A percentile compares a stretch with the other conserved stretches of the same genome.
These are phyloP conservation scores for Zygaena filipendulae DNA, from an alignment of 2,888 invertebrate genomes.

Conservation along the genomic window DNA sequence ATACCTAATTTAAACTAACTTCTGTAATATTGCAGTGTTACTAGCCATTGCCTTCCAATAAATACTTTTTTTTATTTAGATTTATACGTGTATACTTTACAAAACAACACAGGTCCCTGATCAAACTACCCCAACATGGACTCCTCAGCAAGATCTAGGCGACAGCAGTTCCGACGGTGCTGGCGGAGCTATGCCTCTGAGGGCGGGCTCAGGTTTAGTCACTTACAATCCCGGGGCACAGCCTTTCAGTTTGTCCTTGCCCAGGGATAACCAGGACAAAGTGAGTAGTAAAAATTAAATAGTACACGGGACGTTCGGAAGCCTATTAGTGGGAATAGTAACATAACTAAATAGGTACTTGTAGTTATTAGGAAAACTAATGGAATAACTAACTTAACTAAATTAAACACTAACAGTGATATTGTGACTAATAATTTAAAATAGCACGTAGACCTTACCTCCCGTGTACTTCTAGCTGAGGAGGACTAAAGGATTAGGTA, in stretches of 20 bases:
- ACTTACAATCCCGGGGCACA: slow-evolving; percentile 64
- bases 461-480: slow-evolving; percentile 50
- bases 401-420: too few relatives aligned
- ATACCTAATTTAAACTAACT: too few relatives aligned
- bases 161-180: slow-evolving; percentile 68
- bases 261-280: slow-evolving; percentile 68
- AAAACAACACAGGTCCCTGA: slow-evolving; percentile 26
- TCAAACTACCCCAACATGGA: slow-evolving; percentile 69
- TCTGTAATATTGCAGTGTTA: too few relatives aligned
- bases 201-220: slow-evolving; percentile 24
- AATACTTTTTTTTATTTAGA: too few relatives aligned
- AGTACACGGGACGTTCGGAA: slow-evolving; percentile 40
- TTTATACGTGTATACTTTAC: too few relatives aligned
- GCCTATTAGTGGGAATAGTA: too few relatives aligned
- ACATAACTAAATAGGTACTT: too few relatives aligned
- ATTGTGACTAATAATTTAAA: slow-evolving; percentile 37
- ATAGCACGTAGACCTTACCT: slow-evolving; percentile 45
- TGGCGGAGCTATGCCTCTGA: slow-evolving; percentile 22
- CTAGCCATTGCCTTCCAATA: too few relatives aligned
- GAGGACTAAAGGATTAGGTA: slow-evolving; percentile 61
- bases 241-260: slow-evolving; percentile 81
- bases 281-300: slow-evolving; percentile 26
- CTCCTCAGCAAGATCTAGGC: slow-evolving; percentile 88
- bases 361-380: neutral
- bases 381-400: slow-evolving; percentile 7